A percentile compares a stretch with the other conserved stretches of the same genome.
These are phyloP conservation scores for Aplodontia rufa DNA, from an alignment of 2,113 vertebrate species.

Conservation along the genomic window DNA sequence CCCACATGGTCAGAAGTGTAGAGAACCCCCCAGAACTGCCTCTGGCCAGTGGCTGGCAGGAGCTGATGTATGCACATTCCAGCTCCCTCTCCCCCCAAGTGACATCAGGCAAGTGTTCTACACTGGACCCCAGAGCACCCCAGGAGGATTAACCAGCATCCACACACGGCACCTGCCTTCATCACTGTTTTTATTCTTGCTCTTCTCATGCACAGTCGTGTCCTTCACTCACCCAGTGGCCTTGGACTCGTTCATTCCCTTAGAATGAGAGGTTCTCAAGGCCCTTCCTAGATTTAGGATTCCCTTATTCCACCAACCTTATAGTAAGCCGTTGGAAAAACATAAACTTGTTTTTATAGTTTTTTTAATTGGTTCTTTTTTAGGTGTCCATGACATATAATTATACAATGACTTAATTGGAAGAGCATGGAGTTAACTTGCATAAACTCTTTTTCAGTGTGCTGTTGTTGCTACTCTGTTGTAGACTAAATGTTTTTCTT, in stretches of 20 bases:
- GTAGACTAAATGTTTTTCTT: background rate
- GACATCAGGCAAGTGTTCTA: background rate
- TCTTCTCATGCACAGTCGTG: background rate
- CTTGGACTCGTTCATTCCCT: background rate
- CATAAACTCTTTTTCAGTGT: background rate
- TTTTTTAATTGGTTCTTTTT: too few species aligned
- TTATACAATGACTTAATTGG: too few species aligned
- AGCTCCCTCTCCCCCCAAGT: background rate
- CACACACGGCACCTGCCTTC: too few species aligned
- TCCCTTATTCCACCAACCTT: background rate
- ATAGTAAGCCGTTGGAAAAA: background rate
- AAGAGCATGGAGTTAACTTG: too few species aligned
- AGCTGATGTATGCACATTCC: rapidly evolving
- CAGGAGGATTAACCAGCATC: background rate
- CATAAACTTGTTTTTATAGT: background rate
- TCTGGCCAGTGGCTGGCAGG: background rate
- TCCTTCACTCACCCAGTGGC: too few species aligned
- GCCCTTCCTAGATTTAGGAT: background rate
- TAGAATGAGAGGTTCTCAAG: background rate
- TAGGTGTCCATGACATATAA: too few species aligned
- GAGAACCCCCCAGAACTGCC: background rate
- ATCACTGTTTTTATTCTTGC: background rate
- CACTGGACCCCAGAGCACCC: background rate
- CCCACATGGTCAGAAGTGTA: background rate
- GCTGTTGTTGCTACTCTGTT: background rate